Evolutionary conservation across 2,888 invertebrate species (phyloP).

Genomic region (Muschampia plurimacula): DNA sequence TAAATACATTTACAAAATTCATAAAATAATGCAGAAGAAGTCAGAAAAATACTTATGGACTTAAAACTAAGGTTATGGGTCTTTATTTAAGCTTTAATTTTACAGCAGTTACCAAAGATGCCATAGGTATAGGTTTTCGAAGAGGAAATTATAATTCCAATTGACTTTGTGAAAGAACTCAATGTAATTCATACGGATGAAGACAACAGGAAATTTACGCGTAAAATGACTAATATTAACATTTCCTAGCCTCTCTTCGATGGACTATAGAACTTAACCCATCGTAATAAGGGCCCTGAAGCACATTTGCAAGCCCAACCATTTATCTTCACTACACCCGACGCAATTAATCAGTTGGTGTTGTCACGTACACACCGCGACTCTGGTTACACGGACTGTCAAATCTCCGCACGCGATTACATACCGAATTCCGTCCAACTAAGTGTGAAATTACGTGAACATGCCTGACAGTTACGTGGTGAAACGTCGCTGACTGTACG

Average conservation of each 20-base stretch:
- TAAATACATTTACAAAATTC: too few species aligned
- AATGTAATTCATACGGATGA: conserved; percentile 56
- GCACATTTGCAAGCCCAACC: conserved; percentile 51
- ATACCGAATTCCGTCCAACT: conserved; percentile 43
- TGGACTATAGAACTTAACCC: conserved; percentile 42
- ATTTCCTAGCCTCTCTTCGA: conserved; percentile 50
- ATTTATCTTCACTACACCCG: conserved; percentile 78
- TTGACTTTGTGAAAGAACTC: conserved; percentile 46
- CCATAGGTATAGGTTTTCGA: conserved; percentile 1
- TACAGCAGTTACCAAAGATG: conserved; percentile 47
- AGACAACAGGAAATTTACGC: conserved; percentile 70
- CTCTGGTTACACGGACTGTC: conserved; percentile 50
- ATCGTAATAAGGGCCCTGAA: conserved; percentile 33
- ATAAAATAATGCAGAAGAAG: too few species aligned
- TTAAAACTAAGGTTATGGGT: neutral
- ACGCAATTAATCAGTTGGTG: conserved; percentile 81
- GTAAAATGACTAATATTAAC: conserved; percentile 76
- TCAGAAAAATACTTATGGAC: too few species aligned
- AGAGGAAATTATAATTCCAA: conserved; percentile 47
- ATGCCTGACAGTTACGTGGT: conserved; percentile 46
- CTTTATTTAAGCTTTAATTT: neutral
- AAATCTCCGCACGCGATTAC: conserved; percentile 48
- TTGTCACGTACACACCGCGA: conserved; percentile 68
- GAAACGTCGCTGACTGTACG: conserved; percentile 53
- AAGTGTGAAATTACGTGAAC: conserved; percentile 46